Percentiles rank a stretch among this genome's conserved stretches.
phyloP scores from a whole-genome alignment of 2,797 vertebrate species.

The Epinephelus malabaricus region DNA sequence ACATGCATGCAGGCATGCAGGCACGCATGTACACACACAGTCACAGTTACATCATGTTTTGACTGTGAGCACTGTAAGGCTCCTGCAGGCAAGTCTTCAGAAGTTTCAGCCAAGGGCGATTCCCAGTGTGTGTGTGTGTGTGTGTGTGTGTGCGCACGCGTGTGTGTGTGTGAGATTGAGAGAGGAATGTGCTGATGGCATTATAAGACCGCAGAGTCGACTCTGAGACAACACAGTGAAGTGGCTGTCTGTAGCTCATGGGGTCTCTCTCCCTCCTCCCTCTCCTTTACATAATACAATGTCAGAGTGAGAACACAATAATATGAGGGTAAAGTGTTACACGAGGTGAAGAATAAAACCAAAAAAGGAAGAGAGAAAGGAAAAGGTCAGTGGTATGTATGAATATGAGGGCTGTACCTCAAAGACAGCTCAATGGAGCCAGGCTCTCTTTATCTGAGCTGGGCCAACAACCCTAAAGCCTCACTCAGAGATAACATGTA shows the following conservation, averaged over 20 bases:
- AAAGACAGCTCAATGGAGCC: too few species aligned
- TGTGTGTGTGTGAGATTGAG: background rate
- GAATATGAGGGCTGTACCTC: background rate
- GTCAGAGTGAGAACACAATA: background rate
- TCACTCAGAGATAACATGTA: too few species aligned
- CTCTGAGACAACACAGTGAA: conserved; percentile 1
- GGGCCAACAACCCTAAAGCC: too few species aligned
- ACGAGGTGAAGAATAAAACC: background rate
- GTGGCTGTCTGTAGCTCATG: background rate
- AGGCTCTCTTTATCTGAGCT: too few species aligned
- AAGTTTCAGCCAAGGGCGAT: conserved; percentile 26
- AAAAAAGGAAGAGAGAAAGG: background rate
- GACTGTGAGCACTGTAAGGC: conserved; percentile 30
- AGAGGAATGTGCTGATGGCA: conserved; percentile 7
- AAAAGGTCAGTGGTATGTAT: background rate
- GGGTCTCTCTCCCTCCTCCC: background rate
- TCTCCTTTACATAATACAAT: background rate
- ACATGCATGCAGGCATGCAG: conserved; percentile 6
- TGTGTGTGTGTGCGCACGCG: background rate
- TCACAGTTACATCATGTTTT: conserved; percentile 27
- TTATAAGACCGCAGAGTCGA: conserved; percentile 13
- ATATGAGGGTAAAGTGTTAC: background rate
- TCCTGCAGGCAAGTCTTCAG: conserved; percentile 52
- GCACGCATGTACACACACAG: conserved; percentile 4
- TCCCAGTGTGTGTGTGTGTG: background rate